Percentiles rank a stretch among this genome's conserved stretches.
Conservation (phyloP, 2,888 invertebrate genomes). For the Drosophila mayaguana region DNA sequence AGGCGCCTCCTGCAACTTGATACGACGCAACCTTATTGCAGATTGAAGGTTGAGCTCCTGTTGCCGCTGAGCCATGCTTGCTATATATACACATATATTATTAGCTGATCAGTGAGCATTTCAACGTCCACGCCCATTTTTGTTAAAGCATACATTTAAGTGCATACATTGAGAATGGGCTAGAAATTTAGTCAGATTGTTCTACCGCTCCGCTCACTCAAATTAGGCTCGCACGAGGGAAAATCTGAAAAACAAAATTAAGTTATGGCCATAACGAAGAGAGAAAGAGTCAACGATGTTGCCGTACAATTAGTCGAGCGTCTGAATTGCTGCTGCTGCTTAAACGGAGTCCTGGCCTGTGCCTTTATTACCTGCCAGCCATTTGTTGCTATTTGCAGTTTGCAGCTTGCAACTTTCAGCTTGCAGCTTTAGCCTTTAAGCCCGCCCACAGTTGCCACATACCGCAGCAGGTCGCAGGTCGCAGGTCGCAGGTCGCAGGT, state of each 20-base stretch:
- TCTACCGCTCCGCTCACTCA: not conserved
- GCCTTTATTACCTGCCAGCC: slow-evolving; percentile 36
- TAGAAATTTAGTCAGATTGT: no score
- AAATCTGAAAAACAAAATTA: not conserved
- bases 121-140: no score
- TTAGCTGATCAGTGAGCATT: no score
- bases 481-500: slow-evolving; percentile 2
- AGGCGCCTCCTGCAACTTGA: no score
- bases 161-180: no score
- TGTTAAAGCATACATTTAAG: no score
- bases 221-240: not conserved
- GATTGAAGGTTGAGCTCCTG: no score
- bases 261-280: slow-evolving; percentile 31
- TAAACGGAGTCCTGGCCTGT: slow-evolving; percentile 48
- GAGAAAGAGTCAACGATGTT: slow-evolving; percentile 20
- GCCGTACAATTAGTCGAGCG: slow-evolving; percentile 53
- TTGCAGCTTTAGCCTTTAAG: slow-evolving; percentile 54
- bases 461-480: slow-evolving; percentile 7
- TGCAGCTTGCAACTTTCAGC: slow-evolving; percentile 18
- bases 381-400: slow-evolving; percentile 56
- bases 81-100: no score
- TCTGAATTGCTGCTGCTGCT: slow-evolving; percentile 61
- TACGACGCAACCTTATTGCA: no score
- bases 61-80: no score
- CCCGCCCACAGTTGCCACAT: slow-evolving; percentile 4